A percentile compares a stretch with the other conserved stretches of the same genome.
phyloP scores from a whole-genome alignment of 2,888 invertebrate genomes.

The Bedellia somnulentella region DNA sequence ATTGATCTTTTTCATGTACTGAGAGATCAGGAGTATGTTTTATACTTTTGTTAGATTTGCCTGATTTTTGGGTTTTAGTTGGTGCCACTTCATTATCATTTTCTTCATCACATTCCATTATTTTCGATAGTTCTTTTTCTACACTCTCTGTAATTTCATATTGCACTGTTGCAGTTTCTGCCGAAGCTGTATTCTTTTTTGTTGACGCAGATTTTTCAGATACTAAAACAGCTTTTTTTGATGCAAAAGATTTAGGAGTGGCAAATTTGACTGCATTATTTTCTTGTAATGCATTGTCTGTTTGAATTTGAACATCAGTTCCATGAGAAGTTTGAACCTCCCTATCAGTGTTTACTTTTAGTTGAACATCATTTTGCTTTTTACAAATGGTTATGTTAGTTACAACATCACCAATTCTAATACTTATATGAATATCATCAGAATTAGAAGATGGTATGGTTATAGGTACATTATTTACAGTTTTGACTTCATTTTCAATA shows the following conservation, averaged over 20 bases:
- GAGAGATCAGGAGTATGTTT: constrained; percentile 5
- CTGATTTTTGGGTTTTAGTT: neutral
- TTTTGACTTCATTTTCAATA: constrained; percentile 9
- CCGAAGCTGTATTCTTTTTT: constrained; percentile 42
- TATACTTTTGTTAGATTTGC: constrained; percentile 1
- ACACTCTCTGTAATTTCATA: constrained; percentile 44
- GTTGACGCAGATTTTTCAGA: constrained; percentile 18
- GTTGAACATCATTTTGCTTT: constrained; percentile 29
- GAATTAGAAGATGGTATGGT: constrained; percentile 10
- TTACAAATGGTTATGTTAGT: constrained; percentile 39
- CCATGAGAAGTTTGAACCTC: constrained; percentile 29
- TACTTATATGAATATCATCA: constrained; percentile 36
- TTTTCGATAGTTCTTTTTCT: constrained; percentile 34
- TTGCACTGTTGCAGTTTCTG: constrained; percentile 32
- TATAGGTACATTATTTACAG: constrained; percentile 14
- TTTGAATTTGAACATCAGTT: constrained; percentile 14
- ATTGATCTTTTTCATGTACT: constrained; percentile 2
- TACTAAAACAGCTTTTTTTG: constrained; percentile 5
- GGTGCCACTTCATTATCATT: constrained; percentile 10
- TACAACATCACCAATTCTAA: constrained; percentile 34
- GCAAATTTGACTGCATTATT: constrained; percentile 7
- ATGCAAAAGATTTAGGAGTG: constrained; percentile 9
- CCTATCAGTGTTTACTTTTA: constrained; percentile 33
- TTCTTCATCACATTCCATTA: constrained; percentile 23
- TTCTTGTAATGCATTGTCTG: constrained; percentile 10